A percentile compares a stretch with the other conserved stretches of the same genome.
phyloP scores from a whole-genome alignment of 2,888 invertebrate genomes.

The Drosophila atroscutellata region DNA sequence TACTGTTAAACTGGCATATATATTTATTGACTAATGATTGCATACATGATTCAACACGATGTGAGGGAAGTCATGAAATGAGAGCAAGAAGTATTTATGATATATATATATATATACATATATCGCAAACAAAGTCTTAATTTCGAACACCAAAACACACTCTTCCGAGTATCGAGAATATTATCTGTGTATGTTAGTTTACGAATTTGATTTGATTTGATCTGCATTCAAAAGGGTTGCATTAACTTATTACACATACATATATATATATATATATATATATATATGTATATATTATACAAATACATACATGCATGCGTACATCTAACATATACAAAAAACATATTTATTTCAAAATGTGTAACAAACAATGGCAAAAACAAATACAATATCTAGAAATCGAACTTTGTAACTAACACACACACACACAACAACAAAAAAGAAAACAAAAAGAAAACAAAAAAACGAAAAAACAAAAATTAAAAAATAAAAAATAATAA shows the following conservation, averaged over 20 bases:
- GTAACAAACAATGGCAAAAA: constrained; percentile 20
- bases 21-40: constrained; percentile 58
- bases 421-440: constrained; percentile 31
- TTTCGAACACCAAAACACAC: constrained; percentile 52
- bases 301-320: constrained; percentile 48
- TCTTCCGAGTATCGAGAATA: constrained; percentile 22
- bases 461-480: constrained; percentile 13
- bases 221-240: constrained; percentile 71
- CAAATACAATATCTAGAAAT: constrained; percentile 40
- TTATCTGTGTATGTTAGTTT: constrained; percentile 52
- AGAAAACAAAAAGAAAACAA: not conserved
- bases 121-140: constrained; percentile 48
- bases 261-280: constrained; percentile 27
- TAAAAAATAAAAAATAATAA: constrained; percentile 10
- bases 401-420: constrained; percentile 53
- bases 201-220: constrained; percentile 53
- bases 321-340: constrained; percentile 54
- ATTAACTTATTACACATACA: constrained; percentile 72
- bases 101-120: constrained; percentile 27
- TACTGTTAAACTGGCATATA: constrained; percentile 69
- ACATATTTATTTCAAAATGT: constrained; percentile 68
- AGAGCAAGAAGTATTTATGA: constrained; percentile 48
- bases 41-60: constrained; percentile 36
- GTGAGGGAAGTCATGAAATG: constrained; percentile 21
- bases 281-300: constrained; percentile 25